Percentiles rank a stretch among this genome's conserved stretches.
Conservation (phyloP, 2,113 vertebrate genomes). For the Polypterus bichir region DNA sequence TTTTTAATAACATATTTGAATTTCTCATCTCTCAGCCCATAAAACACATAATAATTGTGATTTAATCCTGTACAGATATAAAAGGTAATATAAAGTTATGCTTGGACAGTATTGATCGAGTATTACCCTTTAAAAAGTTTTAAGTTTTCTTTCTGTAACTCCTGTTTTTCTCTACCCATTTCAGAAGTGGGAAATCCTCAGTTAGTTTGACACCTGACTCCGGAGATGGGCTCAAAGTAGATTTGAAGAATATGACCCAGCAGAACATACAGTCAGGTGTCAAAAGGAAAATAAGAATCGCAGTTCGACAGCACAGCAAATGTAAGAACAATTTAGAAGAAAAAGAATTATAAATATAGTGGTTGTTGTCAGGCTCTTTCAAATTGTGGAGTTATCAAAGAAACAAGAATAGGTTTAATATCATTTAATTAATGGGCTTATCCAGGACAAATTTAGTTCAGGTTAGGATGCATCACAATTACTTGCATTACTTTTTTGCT, state of each 20-base stretch:
- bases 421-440: neutral
- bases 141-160: neutral
- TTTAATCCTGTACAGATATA: too few species aligned
- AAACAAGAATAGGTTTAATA: neutral
- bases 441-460: too few species aligned
- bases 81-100: too few species aligned
- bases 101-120: too few species aligned
- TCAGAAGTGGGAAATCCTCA: slow-evolving; percentile 15
- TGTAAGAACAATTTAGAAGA: slow-evolving; percentile 15
- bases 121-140: neutral
- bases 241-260: slow-evolving; percentile 23
- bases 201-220: slow-evolving; percentile 7
- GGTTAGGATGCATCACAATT: too few species aligned
- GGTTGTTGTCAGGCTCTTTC: neutral
- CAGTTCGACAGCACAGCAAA: slow-evolving; percentile 19
- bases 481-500: neutral
- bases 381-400: neutral
- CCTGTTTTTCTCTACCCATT: neutral
- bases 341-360: neutral
- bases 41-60: too few species aligned
- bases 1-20: neutral
- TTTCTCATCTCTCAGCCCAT: neutral
- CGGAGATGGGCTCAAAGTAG: slow-evolving; percentile 9
- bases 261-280: slow-evolving; percentile 13
- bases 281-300: slow-evolving; percentile 15